phyloP scores from a whole-genome alignment of 2,113 vertebrate species.

The Ochotona curzoniae region DNA sequence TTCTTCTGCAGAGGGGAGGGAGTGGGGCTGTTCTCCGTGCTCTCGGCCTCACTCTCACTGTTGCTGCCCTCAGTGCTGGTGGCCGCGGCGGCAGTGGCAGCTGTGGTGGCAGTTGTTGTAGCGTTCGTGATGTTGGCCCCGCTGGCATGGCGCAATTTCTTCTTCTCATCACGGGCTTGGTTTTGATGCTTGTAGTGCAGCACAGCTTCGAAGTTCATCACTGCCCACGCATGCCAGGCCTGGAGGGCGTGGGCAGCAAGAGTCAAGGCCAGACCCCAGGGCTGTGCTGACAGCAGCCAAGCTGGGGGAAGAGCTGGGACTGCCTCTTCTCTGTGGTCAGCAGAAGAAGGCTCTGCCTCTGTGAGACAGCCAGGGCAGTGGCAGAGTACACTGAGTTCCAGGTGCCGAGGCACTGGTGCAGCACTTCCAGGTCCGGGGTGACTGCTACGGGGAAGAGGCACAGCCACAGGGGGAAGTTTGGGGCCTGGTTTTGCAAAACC shows the following conservation, averaged over 20 bases:
- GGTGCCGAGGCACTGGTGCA: background rate
- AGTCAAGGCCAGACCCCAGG: background rate
- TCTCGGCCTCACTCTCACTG: constrained; percentile 96
- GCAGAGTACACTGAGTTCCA: background rate
- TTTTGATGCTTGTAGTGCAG: constrained; percentile 99
- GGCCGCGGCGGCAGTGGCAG: constrained; percentile 86
- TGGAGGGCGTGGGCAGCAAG: constrained; percentile 81
- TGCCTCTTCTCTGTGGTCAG: background rate
- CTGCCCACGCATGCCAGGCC: constrained; percentile 99
- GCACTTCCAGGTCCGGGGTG: background rate
- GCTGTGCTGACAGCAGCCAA: background rate
- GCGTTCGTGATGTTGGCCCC: constrained; percentile 92
- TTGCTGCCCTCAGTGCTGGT: constrained; percentile 97
- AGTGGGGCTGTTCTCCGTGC: constrained; percentile 94
- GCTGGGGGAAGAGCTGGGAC: background rate
- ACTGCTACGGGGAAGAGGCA: accelerated
- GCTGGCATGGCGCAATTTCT: constrained; percentile 93
- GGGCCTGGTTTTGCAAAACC: background rate
- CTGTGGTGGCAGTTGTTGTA: constrained; percentile 86
- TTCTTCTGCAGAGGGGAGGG: constrained; percentile 97
- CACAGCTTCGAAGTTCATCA: constrained; percentile 99
- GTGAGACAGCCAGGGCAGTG: background rate
- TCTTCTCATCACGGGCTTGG: constrained; percentile 95
- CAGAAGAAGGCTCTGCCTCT: background rate
- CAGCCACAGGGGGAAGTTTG: background rate